Conservation (phyloP, 2,797 vertebrate species). For the Thripadectes ignobilis region DNA sequence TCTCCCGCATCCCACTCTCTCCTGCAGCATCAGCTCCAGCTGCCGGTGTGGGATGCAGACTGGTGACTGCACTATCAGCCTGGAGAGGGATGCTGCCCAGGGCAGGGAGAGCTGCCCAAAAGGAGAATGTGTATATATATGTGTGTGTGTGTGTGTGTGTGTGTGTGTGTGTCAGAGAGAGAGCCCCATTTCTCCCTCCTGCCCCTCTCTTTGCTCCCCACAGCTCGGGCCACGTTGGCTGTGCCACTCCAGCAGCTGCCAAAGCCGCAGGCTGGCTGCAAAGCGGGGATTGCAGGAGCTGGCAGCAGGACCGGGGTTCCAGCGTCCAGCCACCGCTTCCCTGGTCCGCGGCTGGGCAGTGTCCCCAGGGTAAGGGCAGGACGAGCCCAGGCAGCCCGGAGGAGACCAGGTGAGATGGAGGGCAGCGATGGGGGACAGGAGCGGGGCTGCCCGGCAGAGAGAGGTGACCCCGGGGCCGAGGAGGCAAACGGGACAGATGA, state of each 20-base stretch:
- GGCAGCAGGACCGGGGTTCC: background rate
- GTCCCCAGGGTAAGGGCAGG: background rate
- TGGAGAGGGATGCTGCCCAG: too few species aligned
- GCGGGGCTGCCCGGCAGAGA: rapidly evolving
- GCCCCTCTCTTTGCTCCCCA: background rate
- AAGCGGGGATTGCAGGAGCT: rapidly evolving
- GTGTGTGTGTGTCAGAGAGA: too few species aligned
- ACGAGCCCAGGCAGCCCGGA: rapidly evolving
- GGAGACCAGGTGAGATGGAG: background rate
- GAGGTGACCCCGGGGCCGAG: background rate
- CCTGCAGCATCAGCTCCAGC: background rate
- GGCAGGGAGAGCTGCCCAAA: background rate
- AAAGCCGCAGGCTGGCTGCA: rapidly evolving
- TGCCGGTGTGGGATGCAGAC: rapidly evolving
- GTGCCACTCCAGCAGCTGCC: background rate
- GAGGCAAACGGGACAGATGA: background rate
- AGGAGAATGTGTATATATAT: rapidly evolving
- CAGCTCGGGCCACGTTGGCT: rapidly evolving
- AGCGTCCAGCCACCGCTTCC: background rate
- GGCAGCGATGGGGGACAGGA: background rate
- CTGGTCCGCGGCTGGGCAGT: rapidly evolving
- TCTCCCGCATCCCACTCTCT: background rate
- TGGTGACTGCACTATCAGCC: background rate
- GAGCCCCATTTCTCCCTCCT: background rate
- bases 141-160: rapidly evolving